Evolutionary conservation across 1,140 invertebrate genomes (phyloP), one percentile per base, ranked within the genome.

Genomic region (Solenopsis invicta): DNA sequence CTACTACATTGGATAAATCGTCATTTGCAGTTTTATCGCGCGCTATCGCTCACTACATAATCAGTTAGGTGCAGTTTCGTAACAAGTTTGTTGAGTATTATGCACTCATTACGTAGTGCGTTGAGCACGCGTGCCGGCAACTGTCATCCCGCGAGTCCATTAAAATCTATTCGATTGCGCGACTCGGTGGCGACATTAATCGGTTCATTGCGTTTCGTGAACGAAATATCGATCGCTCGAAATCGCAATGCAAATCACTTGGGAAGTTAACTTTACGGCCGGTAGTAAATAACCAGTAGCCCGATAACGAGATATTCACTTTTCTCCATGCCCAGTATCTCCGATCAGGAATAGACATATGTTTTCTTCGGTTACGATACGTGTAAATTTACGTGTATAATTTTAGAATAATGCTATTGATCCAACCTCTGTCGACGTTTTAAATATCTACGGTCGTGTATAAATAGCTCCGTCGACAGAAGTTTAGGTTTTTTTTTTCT

Each of bases 291-390:
- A 72, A 48, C 24, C 56, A 9, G 24, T 9, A 13, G 50, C 12
- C 71, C 4, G n/a, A 29, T 71, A 45, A 72, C 12, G 56, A 37
- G 62, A 87, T 85, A 87, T 85, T 71, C 45, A 85, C 82, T 87
- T 76, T 77, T 45, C 59, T 12, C 24, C n/a, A 29, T 29, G 29
- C 10, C 16, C 8, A 6, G 9, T 62, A 45, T 64, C 75, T 64
- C 21, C 16, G 9, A 61, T 77, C 16, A 76, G 52, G 59, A 56
- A 61, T 34, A 41, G 21, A 59, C 6, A 54, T 34, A 21, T 54
- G 41, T 62, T 48, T 45, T 62, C 21, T 29, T 45, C 12, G 13
- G 4, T 77, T 29, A 45, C 37, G 24, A 48, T 77, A 48, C 4
- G 4, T 66, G 41, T 41, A 67, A 10, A 16, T 9, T 13, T 29